Conservation (phyloP, 2,113 vertebrate species). For the Gasterosteus nipponicus region DNA sequence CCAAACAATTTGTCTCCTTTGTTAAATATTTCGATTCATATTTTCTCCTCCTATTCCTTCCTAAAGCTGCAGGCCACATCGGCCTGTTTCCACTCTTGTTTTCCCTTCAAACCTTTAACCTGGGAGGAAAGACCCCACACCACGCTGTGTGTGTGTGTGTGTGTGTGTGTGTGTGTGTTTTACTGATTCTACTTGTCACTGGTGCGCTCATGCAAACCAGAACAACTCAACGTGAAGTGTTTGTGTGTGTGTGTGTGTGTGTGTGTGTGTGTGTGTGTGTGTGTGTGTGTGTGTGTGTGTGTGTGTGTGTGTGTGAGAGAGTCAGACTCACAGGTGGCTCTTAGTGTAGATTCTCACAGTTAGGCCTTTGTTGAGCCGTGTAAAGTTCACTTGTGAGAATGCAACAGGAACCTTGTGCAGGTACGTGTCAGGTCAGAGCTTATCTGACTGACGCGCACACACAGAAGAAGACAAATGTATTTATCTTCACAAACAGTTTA, state of each 20-base stretch:
- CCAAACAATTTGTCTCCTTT: neutral
- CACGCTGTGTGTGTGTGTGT: neutral
- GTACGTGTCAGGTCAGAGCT: constrained; percentile 52
- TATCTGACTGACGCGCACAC: constrained; percentile 60
- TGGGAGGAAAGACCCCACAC: constrained; percentile 16
- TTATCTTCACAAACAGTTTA: constrained; percentile 55
- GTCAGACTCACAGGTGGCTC: constrained; percentile 14
- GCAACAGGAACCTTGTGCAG: constrained; percentile 41
- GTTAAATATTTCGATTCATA: neutral
- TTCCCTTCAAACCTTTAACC: neutral
- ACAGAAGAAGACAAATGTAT: constrained; percentile 58
- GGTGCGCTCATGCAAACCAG: constrained; percentile 8
- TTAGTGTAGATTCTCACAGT: constrained; percentile 29
- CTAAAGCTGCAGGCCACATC: neutral
- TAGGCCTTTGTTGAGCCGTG: constrained; percentile 32
- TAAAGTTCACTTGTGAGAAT: constrained; percentile 34
- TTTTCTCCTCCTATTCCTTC: neutral
- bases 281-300: neutral
- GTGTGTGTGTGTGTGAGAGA: neutral
- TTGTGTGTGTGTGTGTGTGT: neutral
- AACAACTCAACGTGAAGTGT: constrained; percentile 14
- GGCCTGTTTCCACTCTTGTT: neutral
- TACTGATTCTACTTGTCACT: constrained; percentile 17
- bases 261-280: neutral
- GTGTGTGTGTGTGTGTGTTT: neutral